phyloP scores from a whole-genome alignment of 1,140 invertebrate genomes.

The Solenopsis invicta region DNA sequence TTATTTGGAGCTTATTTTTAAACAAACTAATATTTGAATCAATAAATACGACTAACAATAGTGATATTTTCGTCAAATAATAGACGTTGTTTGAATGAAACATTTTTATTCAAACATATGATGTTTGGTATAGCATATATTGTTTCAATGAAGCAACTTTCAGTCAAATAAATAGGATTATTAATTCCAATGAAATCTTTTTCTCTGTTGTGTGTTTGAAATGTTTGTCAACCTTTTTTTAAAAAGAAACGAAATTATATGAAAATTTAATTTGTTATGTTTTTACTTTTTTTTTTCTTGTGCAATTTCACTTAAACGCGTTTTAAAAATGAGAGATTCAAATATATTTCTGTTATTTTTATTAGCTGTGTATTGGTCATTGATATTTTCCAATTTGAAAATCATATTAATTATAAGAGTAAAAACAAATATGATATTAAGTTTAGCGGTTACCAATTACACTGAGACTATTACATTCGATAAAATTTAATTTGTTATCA shows the following conservation, averaged over 20 bases:
- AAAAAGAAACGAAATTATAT: neutral
- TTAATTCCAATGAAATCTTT: too few species aligned
- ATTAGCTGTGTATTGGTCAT: neutral
- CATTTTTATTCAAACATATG: too few species aligned
- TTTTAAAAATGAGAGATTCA: neutral
- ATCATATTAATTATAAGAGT: neutral
- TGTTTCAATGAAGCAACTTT: too few species aligned
- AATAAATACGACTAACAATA: too few species aligned
- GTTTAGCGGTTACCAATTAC: constrained; percentile 8
- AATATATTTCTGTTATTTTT: neutral
- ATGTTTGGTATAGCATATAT: too few species aligned
- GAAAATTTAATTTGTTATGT: neutral
- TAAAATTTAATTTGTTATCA: constrained; percentile 21
- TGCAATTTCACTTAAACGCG: neutral
- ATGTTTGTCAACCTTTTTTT: neutral
- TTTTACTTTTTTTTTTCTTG: neutral
- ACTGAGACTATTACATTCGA: constrained; percentile 6
- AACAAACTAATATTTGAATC: too few species aligned
- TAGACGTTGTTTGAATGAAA: too few species aligned
- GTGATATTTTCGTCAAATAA: too few species aligned
- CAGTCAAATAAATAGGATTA: too few species aligned
- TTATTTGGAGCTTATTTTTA: too few species aligned
- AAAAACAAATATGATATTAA: constrained; percentile 36
- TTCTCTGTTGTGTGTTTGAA: neutral
- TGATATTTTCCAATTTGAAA: neutral